Base-by-base conservation (phyloP, 2,888 invertebrate genomes). In the Conistra vaccinii region DNA sequence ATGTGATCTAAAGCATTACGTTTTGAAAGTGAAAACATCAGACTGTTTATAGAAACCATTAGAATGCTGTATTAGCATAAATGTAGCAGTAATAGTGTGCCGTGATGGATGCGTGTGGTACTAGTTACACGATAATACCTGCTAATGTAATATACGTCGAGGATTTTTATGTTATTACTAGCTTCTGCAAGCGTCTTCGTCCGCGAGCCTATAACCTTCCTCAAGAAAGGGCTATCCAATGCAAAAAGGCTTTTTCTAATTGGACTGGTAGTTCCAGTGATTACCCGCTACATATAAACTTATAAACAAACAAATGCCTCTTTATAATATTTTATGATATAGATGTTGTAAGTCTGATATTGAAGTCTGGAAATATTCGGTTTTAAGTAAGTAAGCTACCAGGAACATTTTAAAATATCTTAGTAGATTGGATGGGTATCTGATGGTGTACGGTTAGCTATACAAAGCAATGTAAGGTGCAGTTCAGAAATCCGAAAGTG, bases 1-100 rank as follows among this genome's bases (percentile, higher is more conserved):
- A 83, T 84, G 73, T 81, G 84, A 80, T 87, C 82, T 86, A 60
- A 81, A 78, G 76, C 79, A 86, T 91, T 90, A 89, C 87, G 88
- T 85, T 90, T 87, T 87, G 90, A 92, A 92, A 92, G 92, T 90
- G 91, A 92, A 91, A 91, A 88, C 87, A 51, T 26, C n/a, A 7
- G 45, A 69, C 83, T 88, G 78, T 86, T 86, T 88, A 90, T 89
- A 85, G 86, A 89, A 89, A 88, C 87, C 78, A 84, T 82, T 80
- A 85, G 75, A 82, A 79, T 76, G 48, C 57, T 29, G 17, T 60
- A 90, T 90, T 89, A 87, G 83, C 90, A 90, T 91, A 90, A 88
- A 88, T 87, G 85, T 87, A 88, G 87, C 70, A 71, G 85, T 83
- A 79, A 89, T 90, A 81, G 78, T 68, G 26, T 78, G 32, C 78